Base-by-base conservation (phyloP, 2,888 invertebrate genomes). In the Agrochola macilenta region DNA sequence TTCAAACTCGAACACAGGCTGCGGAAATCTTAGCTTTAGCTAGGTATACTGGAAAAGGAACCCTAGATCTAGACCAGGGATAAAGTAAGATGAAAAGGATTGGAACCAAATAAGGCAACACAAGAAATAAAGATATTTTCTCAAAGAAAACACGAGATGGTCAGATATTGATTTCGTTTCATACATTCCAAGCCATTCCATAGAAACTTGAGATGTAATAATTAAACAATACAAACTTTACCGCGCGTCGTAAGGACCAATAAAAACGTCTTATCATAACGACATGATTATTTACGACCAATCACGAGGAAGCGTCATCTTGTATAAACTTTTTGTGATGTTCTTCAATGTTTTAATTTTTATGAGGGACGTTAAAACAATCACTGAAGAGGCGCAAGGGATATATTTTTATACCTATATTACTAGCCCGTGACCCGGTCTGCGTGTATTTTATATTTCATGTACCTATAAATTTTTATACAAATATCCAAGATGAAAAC, bases 251-350 rank as follows among this genome's bases (percentile, higher is more conserved):
- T 84, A 85, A 86, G 80, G 76, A 83, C 84, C 76, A 85, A 88
- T 89, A 86, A 88, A 85, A 89, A 81, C 74, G 66, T 82, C 77
- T 84, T 87, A 78, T 77, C 75, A 68, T 85, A 83, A 84, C 79
- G 73, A 82, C 76, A 76, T 76, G 65, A 82, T 86, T 83, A 88
- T 89, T 89, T 89, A 89, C 73, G 81, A 74, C 80, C 84, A 85
- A 88, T 87, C 83, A 74, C 72, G 70, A 78, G 72, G 39, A 64
- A 69, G 46, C 57, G 75, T 78, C 79, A 74, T 74, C 72, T 63
- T 79, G 76, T 71, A 77, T 66, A 76, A 76, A 79, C 54, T 83
- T 76, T 85, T 86, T 80, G 76, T 74, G 70, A 68, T 69, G 54
- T 43, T 69, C 54, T 76, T 70, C 23, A 63, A 70, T 52, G 26